Evolutionary conservation across 64 coral and sea anemone species (phyloP).

Genomic region (Actinia equina): DNA sequence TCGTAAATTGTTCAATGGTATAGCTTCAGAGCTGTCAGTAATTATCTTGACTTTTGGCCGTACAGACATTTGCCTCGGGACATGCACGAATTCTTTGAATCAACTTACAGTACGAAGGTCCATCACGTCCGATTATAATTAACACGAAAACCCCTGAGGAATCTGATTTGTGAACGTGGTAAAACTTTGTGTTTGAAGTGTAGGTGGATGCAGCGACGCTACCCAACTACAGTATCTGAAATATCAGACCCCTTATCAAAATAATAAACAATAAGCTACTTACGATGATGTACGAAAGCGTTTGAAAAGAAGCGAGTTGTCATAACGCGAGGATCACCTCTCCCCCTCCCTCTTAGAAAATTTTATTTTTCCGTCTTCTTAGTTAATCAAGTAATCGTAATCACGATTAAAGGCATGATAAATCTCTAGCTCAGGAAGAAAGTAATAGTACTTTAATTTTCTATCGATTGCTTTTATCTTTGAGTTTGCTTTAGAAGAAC

Average conservation of each 20-base stretch:
- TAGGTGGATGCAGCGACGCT: background rate
- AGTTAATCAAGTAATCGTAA: background rate
- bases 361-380: no score
- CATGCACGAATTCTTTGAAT: background rate
- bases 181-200: background rate
- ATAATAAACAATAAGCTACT: background rate
- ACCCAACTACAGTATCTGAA: background rate
- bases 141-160: background rate
- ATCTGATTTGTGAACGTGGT: background rate
- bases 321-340: background rate
- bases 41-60: slow-evolving; percentile 1
- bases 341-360: background rate
- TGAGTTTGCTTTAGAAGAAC: background rate
- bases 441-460: background rate
- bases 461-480: background rate
- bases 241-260: background rate
- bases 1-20: slow-evolving; percentile 5
- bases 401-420: background rate
- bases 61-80: background rate
- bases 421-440: background rate
- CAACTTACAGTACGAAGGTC: background rate
- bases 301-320: background rate
- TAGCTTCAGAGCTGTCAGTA: slow-evolving; percentile 5
- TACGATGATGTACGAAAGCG: background rate
- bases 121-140: background rate